phyloP scores from a whole-genome alignment of 2,113 vertebrate genomes.

The Gallinago paraguaiae region DNA sequence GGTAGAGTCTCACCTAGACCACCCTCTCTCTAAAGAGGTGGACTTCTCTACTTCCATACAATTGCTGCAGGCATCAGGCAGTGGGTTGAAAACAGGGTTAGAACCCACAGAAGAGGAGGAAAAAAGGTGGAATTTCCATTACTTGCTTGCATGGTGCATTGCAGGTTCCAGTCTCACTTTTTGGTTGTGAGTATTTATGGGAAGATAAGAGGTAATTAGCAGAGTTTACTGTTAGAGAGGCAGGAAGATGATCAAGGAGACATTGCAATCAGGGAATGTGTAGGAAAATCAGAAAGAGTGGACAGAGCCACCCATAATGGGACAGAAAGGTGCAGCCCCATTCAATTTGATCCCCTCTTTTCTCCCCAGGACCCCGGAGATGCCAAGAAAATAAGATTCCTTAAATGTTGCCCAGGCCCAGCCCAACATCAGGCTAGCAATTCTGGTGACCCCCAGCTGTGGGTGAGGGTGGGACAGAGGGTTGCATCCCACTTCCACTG shows the following conservation, averaged over 20 bases:
- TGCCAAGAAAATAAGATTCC: background rate
- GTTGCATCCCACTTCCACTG: background rate
- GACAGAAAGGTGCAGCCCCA: background rate
- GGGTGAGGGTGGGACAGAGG: too few relatives aligned
- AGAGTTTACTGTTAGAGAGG: background rate
- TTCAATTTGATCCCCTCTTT: background rate
- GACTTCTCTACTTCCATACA: background rate
- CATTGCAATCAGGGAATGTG: background rate
- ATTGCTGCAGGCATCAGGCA: background rate
- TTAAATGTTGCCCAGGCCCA: background rate
- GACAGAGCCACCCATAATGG: background rate
- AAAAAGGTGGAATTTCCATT: background rate
- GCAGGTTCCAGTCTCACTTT: background rate
- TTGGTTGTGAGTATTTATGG: background rate
- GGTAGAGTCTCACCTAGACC: background rate
- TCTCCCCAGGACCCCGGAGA: background rate
- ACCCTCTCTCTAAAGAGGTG: background rate
- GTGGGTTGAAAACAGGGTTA: background rate
- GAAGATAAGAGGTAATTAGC: background rate
- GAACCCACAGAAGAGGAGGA: background rate
- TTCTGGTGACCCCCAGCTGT: accelerated
- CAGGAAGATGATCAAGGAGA: background rate
- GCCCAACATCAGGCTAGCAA: background rate
- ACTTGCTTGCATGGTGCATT: background rate
- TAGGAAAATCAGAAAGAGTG: background rate